Conservation (phyloP, 2,797 vertebrate genomes). For the Ptychobarbus kaznakovi region DNA sequence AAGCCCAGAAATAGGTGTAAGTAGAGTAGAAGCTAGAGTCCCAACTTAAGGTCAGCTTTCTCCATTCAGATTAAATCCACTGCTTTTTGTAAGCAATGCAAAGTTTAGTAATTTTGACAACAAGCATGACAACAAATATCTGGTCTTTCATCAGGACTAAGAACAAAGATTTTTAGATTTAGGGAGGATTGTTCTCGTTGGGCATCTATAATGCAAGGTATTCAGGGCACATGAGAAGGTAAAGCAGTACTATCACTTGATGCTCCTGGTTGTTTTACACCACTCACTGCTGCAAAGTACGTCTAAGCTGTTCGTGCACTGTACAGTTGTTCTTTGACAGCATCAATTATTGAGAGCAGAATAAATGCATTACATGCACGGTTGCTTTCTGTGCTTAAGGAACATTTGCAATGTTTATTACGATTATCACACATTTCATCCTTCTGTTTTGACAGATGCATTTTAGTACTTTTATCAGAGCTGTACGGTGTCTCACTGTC, state of each 20-base stretch:
- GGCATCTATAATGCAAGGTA: conserved; percentile 60
- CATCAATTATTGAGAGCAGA: conserved; percentile 55
- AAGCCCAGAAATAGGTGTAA: conserved; percentile 62
- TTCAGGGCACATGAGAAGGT: conserved; percentile 59
- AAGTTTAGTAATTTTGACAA: too few relatives aligned
- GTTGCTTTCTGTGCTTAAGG: conserved; percentile 12
- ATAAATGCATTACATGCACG: conserved; percentile 46
- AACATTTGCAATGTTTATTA: conserved; percentile 1
- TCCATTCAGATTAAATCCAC: conserved; percentile 10
- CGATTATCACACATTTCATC: background rate
- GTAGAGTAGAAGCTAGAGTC: conserved; percentile 53
- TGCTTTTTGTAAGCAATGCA: background rate
- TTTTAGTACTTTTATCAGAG: background rate
- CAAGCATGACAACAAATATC: background rate
- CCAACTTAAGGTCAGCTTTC: conserved; percentile 58
- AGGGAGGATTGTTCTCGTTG: conserved; percentile 31
- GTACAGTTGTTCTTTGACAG: conserved; percentile 30
- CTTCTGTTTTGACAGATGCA: background rate
- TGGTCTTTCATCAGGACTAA: conserved; percentile 8
- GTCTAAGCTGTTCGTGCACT: conserved; percentile 49
- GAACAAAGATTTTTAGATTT: conserved; percentile 43
- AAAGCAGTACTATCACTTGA: conserved; percentile 54
- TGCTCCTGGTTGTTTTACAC: conserved; percentile 62
- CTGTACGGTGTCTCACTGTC: background rate
- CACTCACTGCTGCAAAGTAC: conserved; percentile 42